Base-by-base conservation (phyloP, 2,888 invertebrate genomes). In the Bugulina stolonifera region DNA sequence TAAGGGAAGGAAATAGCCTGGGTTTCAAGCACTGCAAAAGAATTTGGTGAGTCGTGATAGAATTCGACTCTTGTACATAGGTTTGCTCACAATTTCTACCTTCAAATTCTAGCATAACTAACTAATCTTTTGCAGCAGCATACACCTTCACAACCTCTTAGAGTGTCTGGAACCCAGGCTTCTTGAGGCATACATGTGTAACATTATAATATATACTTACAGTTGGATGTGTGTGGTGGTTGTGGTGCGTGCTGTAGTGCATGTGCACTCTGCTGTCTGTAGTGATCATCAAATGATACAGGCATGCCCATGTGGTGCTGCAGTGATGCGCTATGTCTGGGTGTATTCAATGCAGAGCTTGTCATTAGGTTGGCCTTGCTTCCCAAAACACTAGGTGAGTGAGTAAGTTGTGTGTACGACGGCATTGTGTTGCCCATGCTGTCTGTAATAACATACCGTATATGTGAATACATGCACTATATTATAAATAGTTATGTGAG, bases 201-300 rank as follows among this genome's bases (percentile, higher is more conserved):
- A n/a, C n/a, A n/a, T n/a, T 43, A 43, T 43, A 43, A 14, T 14
- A n/a, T 55, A 55, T 27, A 64, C 64, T 64, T 34, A 64, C 64
- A 64, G 64, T 64, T 64, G 64, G 64, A n/a, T 5, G 29, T 27
- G 2, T 32, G 64, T 32, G 32, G 64, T 55, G 22, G 55, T 5
- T 5, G 10, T 3, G 32, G 10, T 5, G n/a, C 14, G n/a, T 64
- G 64, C 32, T 64, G 64, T 5, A 64, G 64, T 2, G 27, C 32
- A 5, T 64, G 64, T 2, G 64, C 64, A n/a, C 64, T 64, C 27
- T 64, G 64, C 64, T 64, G 64, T n/a, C 64, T 25, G n/a, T 64
- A 64, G n/a, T 64, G 64, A 5, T 64, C 64, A 27, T 64, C 64
- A 32, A 32, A 29, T 5, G 43, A 43, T 3, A 18, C 10, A 43